phyloP scores from a whole-genome alignment of 2,888 invertebrate genomes.

The Cancer borealis region DNA sequence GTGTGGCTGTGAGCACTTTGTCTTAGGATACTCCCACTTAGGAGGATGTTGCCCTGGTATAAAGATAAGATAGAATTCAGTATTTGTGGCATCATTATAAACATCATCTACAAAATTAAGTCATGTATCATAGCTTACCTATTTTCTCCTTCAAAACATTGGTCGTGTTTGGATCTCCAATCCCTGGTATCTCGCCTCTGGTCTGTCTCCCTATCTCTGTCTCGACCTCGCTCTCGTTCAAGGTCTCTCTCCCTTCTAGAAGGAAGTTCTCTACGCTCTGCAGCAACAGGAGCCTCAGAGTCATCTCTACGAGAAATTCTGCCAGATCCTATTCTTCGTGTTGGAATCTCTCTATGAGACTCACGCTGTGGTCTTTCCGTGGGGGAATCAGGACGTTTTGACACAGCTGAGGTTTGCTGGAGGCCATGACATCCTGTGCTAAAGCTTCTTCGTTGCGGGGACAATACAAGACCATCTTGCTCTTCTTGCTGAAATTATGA shows the following conservation, averaged over 20 bases:
- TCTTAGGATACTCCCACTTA: too few relatives aligned
- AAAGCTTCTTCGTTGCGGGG: slow-evolving; percentile 92
- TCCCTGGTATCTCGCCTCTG: slow-evolving; percentile 68
- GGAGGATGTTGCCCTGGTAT: too few relatives aligned
- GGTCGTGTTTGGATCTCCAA: slow-evolving; percentile 74
- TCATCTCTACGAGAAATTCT: slow-evolving; percentile 74
- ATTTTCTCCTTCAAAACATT: slow-evolving; percentile 79
- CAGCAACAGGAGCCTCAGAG: slow-evolving; percentile 79
- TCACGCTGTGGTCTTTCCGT: slow-evolving; percentile 77
- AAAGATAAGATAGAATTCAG: too few relatives aligned
- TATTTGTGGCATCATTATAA: too few relatives aligned
- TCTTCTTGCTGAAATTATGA: slow-evolving; percentile 72
- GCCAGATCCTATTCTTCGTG: slow-evolving; percentile 71
- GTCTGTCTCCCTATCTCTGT: slow-evolving; percentile 69
- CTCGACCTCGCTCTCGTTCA: slow-evolving; percentile 77
- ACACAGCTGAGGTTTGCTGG: slow-evolving; percentile 74
- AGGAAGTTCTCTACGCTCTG: slow-evolving; percentile 80
- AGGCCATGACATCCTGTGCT: slow-evolving; percentile 89
- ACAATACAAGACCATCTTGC: slow-evolving; percentile 88
- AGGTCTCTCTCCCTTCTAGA: slow-evolving; percentile 79
- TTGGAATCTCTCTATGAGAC: slow-evolving; percentile 80
- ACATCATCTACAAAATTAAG: too few relatives aligned
- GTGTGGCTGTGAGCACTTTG: too few relatives aligned
- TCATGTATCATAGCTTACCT: slow-evolving; percentile 77
- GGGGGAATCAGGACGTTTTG: slow-evolving; percentile 78